These are phyloP conservation scores for Atethmia centrago DNA, from an alignment of 2,888 invertebrate genomes.

Conservation along the genomic window DNA sequence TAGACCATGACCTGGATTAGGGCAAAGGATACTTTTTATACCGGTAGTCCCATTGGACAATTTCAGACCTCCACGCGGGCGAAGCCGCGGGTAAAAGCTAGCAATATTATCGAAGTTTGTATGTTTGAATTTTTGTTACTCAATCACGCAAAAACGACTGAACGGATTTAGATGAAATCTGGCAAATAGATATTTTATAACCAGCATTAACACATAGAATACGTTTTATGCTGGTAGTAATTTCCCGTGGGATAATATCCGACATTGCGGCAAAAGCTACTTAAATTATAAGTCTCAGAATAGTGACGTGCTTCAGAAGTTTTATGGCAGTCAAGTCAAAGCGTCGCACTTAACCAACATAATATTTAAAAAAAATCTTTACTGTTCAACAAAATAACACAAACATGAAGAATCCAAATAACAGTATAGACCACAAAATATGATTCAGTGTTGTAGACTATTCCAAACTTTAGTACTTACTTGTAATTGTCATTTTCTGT, in stretches of 20 bases:
- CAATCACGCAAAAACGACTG: too few species aligned
- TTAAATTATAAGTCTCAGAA: not conserved
- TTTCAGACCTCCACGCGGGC: too few species aligned
- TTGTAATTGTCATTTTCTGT: conserved; percentile 86
- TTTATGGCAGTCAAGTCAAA: not conserved
- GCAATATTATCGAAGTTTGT: too few species aligned
- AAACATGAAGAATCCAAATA: not conserved
- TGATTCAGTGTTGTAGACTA: not conserved
- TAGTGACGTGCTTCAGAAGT: not conserved
- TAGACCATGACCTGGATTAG: too few species aligned
- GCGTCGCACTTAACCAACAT: too few species aligned
- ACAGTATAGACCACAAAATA: not conserved
- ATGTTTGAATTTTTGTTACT: too few species aligned
- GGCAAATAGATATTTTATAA: too few species aligned
- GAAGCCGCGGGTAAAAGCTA: too few species aligned
- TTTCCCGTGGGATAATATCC: not conserved
- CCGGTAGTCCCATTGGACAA: too few species aligned
- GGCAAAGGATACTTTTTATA: too few species aligned
- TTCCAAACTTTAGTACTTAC: conserved; percentile 69
- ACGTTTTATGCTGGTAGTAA: not conserved
- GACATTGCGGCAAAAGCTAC: not conserved
- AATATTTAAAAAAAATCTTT: not conserved
- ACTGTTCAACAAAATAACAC: not conserved
- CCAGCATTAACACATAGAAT: too few species aligned
- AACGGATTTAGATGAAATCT: too few species aligned